Conservation (phyloP, 37 sponge, comb jelly and placozoan genomes). For the Aplysina aerophoba region DNA sequence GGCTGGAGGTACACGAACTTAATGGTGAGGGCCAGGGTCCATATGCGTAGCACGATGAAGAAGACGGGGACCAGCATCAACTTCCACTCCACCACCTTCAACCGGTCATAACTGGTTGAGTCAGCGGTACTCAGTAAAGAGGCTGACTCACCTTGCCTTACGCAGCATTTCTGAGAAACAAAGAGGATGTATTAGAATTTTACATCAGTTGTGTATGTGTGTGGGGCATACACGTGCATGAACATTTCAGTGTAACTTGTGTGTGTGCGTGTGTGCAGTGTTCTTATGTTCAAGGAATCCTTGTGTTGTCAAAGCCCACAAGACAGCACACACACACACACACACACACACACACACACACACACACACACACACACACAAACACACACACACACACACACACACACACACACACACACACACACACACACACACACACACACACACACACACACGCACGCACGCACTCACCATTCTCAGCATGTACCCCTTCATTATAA, state of each 20-base stretch:
- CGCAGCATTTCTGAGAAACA: background rate
- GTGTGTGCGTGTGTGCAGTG: too few species aligned
- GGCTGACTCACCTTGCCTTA: background rate
- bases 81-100: slow-evolving; percentile 43
- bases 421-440: slow-evolving; percentile 58
- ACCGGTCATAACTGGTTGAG: background rate
- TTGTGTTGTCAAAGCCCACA: too few species aligned
- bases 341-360: slow-evolving; percentile 60
- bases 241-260: too few species aligned
- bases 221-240: too few species aligned
- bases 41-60: slow-evolving; percentile 57
- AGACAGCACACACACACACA: slow-evolving; percentile 70
- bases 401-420: slow-evolving; percentile 66
- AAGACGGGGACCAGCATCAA: slow-evolving; percentile 57
- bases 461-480: slow-evolving; percentile 41
- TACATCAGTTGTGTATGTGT: too few species aligned
- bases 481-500: slow-evolving; percentile 33
- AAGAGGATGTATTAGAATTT: too few species aligned
- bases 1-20: background rate
- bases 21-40: slow-evolving; percentile 40
- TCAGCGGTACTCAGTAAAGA: background rate
- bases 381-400: slow-evolving; percentile 69
- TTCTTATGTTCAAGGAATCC: too few species aligned
- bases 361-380: slow-evolving; percentile 76
- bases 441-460: slow-evolving; percentile 64